These are phyloP conservation scores for Tetranychus cinnabarinus DNA, from an alignment of 1,140 invertebrate species.

Conservation along the genomic window DNA sequence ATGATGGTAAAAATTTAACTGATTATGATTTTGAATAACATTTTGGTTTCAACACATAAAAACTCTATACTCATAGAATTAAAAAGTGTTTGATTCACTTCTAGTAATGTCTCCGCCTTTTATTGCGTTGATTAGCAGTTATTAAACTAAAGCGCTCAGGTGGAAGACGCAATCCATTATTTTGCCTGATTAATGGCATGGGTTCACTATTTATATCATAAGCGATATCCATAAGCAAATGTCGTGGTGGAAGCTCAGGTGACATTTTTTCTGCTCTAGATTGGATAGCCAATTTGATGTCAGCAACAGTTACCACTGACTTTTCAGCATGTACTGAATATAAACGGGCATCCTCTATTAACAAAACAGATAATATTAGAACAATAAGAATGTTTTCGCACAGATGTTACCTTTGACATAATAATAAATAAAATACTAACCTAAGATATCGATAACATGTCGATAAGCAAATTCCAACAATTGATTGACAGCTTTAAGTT, in stretches of 20 bases:
- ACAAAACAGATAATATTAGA: background rate
- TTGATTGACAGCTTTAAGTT: constrained; percentile 77
- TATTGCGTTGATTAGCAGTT: constrained; percentile 47
- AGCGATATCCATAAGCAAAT: constrained; percentile 64
- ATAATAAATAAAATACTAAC: background rate
- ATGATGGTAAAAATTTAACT: too few relatives aligned
- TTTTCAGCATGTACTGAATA: constrained; percentile 76
- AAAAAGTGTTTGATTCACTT: too few relatives aligned
- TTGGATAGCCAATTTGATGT: constrained; percentile 67
- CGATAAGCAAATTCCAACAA: constrained; percentile 82
- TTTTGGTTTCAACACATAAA: too few relatives aligned
- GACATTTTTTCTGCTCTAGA: constrained; percentile 67
- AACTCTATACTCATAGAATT: too few relatives aligned
- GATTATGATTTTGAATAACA: too few relatives aligned
- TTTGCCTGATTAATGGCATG: constrained; percentile 65
- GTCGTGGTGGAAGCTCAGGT: constrained; percentile 65
- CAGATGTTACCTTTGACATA: too few relatives aligned
- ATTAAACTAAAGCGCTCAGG: constrained; percentile 59
- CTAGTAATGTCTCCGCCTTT: background rate
- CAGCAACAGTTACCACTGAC: constrained; percentile 70
- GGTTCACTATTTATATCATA: constrained; percentile 59
- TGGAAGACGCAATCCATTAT: constrained; percentile 63
- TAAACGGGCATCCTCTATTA: constrained; percentile 74
- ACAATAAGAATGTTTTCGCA: background rate
- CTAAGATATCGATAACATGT: constrained; percentile 25